Conservation (phyloP, 2,888 invertebrate species). For the Epistrophe grossulariae region DNA sequence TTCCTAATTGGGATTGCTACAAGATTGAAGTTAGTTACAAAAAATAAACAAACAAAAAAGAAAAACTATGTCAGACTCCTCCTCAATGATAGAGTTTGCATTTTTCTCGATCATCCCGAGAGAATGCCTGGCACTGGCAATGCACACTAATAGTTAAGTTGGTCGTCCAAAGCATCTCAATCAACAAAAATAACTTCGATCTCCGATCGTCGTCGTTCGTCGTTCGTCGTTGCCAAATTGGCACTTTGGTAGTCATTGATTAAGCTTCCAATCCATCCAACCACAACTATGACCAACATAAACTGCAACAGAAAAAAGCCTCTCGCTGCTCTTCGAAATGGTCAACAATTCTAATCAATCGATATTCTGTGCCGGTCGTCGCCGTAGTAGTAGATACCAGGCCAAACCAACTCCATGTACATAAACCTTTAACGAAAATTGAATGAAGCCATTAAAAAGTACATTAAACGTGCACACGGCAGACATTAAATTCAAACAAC, state of each 20-base stretch:
- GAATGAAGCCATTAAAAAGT: conserved; percentile 75
- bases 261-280: conserved; percentile 46
- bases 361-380: conserved; percentile 55
- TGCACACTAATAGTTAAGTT: conserved; percentile 15
- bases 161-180: conserved; percentile 59
- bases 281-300: neutral
- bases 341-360: conserved; percentile 72
- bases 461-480: conserved; percentile 64
- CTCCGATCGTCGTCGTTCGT: neutral
- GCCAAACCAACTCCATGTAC: neutral
- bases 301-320: neutral
- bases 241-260: conserved; percentile 65
- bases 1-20: conserved; percentile 57
- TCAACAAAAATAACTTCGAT: conserved; percentile 56
- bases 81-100: conserved; percentile 51
- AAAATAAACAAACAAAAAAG: neutral
- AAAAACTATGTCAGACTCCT: conserved; percentile 68
- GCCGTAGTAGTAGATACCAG: conserved; percentile 10
- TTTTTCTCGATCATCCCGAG: conserved; percentile 39
- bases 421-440: conserved; percentile 57
- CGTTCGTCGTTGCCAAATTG: conserved; percentile 64
- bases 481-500: conserved; percentile 53
- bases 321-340: conserved; percentile 28
- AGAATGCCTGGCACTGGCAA: conserved; percentile 5
- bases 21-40: neutral